Evolutionary conservation across 2,888 invertebrate species (phyloP).

Genomic region (Tridacna gigas): DNA sequence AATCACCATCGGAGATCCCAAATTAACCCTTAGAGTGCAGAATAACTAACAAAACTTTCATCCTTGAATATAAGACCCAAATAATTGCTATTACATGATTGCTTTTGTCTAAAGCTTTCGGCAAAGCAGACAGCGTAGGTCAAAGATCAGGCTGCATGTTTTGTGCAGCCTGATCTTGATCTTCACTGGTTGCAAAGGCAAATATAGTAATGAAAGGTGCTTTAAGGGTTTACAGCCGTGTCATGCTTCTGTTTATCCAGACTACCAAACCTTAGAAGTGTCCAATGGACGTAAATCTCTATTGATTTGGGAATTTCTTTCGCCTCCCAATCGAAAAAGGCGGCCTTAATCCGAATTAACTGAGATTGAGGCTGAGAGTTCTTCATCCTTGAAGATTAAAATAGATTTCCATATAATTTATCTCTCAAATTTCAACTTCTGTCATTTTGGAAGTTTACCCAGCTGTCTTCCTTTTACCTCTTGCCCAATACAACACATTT

Average conservation of each 20-base stretch:
- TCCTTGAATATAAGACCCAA: too few relatives aligned
- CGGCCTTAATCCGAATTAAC: slow-evolving; percentile 28
- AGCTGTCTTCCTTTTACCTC: slow-evolving; percentile 25
- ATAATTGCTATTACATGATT: too few relatives aligned
- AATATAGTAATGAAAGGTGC: too few relatives aligned
- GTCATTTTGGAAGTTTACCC: slow-evolving; percentile 37
- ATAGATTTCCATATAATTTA: slow-evolving; percentile 14
- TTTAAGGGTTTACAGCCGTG: too few relatives aligned
- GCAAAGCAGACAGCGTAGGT: too few relatives aligned
- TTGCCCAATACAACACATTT: too few relatives aligned
- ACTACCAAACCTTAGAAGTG: slow-evolving; percentile 19
- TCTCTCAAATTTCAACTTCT: slow-evolving; percentile 38
- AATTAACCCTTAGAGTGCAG: neutral
- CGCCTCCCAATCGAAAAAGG: slow-evolving; percentile 31
- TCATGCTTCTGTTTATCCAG: slow-evolving; percentile 12
- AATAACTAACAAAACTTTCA: too few relatives aligned
- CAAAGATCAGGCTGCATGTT: too few relatives aligned
- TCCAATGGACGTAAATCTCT: slow-evolving; percentile 18
- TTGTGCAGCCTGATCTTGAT: too few relatives aligned
- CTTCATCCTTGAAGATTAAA: slow-evolving; percentile 15
- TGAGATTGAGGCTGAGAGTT: slow-evolving; percentile 10
- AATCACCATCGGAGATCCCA: neutral
- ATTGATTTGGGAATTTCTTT: slow-evolving; percentile 25
- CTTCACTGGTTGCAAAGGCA: too few relatives aligned
- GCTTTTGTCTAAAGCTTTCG: too few relatives aligned